Conservation (phyloP, 2,113 vertebrate species). For the Haemorhous mexicanus region DNA sequence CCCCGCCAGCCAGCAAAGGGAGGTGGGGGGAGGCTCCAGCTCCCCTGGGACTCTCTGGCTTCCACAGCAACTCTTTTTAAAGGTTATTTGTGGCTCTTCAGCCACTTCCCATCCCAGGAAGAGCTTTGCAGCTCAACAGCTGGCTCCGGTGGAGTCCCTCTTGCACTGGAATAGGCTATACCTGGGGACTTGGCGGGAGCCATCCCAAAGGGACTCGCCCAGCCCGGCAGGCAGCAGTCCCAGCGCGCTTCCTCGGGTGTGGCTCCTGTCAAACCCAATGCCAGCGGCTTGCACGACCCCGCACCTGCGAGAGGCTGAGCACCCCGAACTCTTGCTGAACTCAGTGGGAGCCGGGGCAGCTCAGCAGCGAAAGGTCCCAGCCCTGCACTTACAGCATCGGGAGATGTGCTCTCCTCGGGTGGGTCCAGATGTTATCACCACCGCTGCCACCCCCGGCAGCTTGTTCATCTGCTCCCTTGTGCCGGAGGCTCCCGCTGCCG, state of each 20-base stretch:
- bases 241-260: background rate
- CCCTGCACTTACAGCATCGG: slow-evolving; percentile 19
- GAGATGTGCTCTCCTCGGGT: slow-evolving; percentile 17
- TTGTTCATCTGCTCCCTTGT: slow-evolving; percentile 26
- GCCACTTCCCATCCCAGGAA: background rate
- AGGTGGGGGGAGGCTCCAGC: background rate
- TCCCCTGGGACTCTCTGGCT: background rate
- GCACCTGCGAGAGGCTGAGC: background rate
- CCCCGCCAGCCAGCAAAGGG: background rate
- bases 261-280: background rate
- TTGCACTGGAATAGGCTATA: background rate
- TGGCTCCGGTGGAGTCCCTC: background rate
- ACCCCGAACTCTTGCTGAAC: slow-evolving; percentile 16
- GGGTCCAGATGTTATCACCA: slow-evolving; percentile 54
- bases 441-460: slow-evolving; percentile 15
- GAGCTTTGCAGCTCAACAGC: background rate
- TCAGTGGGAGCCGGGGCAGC: background rate
- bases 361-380: background rate
- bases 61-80: background rate
- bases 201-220: background rate
- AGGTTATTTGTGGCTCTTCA: background rate
- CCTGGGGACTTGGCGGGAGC: background rate
- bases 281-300: background rate
- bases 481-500: slow-evolving; percentile 41
- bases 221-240: background rate